These are phyloP conservation scores for Beris morrisii DNA, from an alignment of 2,888 invertebrate species.

Conservation along the genomic window DNA sequence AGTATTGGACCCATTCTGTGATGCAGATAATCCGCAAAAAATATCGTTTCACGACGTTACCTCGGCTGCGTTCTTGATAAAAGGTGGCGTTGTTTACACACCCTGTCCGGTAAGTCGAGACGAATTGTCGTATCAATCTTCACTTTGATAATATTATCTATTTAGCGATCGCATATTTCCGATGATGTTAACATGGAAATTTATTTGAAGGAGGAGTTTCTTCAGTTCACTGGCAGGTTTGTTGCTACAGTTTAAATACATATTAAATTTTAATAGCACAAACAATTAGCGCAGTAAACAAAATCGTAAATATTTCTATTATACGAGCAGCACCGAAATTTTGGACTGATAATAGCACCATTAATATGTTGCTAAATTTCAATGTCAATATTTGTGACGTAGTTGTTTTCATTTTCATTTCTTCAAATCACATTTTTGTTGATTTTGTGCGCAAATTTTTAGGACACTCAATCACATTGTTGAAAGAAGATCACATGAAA, in stretches of 20 bases:
- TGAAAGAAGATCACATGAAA: too few relatives aligned
- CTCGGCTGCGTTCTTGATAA: conserved; percentile 86
- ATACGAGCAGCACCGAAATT: too few relatives aligned
- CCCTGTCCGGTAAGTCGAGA: conserved; percentile 71
- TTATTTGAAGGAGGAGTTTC: conserved; percentile 91
- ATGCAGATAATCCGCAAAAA: conserved; percentile 68
- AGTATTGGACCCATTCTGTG: conserved; percentile 61
- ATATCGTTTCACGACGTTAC: conserved; percentile 85
- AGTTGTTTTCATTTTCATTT: too few relatives aligned
- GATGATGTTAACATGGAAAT: conserved; percentile 78
- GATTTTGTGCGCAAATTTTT: too few relatives aligned
- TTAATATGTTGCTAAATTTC: too few relatives aligned
- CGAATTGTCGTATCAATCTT: conserved; percentile 7
- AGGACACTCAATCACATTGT: too few relatives aligned
- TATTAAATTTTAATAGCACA: background rate
- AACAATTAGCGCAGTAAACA: too few relatives aligned
- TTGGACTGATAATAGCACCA: too few relatives aligned
- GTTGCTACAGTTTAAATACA: conserved; percentile 21
- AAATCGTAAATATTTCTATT: too few relatives aligned
- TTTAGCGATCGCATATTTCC: conserved; percentile 82
- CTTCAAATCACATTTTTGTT: too few relatives aligned
- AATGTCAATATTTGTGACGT: too few relatives aligned
- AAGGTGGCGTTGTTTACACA: conserved; percentile 78
- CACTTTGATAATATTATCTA: background rate
- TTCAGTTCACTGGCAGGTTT: conserved; percentile 93